A percentile compares a stretch with the other conserved stretches of the same genome.
These are phyloP conservation scores for Muscicapa comitata DNA, from an alignment of 2,797 vertebrate genomes.

Conservation along the genomic window DNA sequence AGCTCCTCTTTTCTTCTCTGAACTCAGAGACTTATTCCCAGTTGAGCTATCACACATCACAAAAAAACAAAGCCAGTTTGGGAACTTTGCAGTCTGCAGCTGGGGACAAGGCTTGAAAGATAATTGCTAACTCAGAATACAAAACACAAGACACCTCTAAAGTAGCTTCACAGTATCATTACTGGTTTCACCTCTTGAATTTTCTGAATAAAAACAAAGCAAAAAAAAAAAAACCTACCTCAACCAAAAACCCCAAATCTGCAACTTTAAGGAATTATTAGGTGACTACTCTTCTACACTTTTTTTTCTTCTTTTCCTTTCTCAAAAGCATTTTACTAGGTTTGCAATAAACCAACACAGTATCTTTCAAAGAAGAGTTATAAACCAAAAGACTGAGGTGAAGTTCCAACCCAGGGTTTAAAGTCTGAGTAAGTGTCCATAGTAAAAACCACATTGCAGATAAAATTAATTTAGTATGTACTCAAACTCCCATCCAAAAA, in stretches of 20 bases:
- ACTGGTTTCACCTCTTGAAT: neutral
- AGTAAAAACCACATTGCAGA: neutral
- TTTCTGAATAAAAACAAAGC: neutral
- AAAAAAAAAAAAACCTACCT: accelerated
- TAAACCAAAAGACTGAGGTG: neutral
- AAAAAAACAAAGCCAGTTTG: neutral
- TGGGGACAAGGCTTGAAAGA: neutral
- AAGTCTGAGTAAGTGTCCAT: neutral
- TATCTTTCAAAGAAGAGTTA: neutral
- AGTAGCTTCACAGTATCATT: neutral
- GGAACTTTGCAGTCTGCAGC: neutral
- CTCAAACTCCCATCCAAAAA: neutral
- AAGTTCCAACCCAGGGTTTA: neutral
- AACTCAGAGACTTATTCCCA: neutral
- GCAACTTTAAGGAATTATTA: neutral
- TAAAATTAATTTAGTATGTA: neutral
- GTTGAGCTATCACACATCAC: neutral
- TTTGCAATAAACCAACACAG: neutral
- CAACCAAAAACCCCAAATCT: neutral
- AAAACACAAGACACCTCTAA: neutral
- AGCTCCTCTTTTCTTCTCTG: neutral
- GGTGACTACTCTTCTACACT: neutral
- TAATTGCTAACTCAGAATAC: neutral
- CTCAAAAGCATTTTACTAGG: neutral
- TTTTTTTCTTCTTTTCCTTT: neutral